Evolutionary conservation across 2,113 vertebrate genomes (phyloP), one percentile per base, ranked within the genome.

Genomic region (Acrocephalus kingi): DNA sequence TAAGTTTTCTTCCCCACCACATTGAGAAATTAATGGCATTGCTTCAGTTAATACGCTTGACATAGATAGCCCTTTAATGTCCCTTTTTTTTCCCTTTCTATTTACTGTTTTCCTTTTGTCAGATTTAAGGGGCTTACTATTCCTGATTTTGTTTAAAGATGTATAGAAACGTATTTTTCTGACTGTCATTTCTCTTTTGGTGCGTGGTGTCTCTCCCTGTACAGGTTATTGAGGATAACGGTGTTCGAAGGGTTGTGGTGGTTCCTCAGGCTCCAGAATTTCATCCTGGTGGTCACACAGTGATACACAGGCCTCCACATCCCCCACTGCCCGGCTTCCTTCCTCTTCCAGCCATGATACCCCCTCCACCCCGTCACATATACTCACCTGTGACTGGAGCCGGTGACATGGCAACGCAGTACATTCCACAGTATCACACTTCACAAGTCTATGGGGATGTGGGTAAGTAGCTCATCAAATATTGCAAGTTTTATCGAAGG

Each of bases 201-300:
- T 59, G 15, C 0, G 0, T 48, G 79, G 15, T 72, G 22, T 95
- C 88, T 94, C 45, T 91, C 78, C 10, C 37, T 69, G 61, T 93
- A 28, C 95, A 99, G 99, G 99, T 99, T 97, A 99, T 99, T 95
- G 99, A 99, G 97, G 99, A 99, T 96, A 99, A 99, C 43, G 99
- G 99, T 94, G 99, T 99, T 96, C 98, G 99, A 91, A 98, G 99
- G 97, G 99, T 99, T 95, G 98, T 99, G 98, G 99, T 99, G 96
- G 98, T 99, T 98, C 99, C 99, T 96, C 99, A 99, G 97, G 97
- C 98, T 95, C 98, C 99, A 94, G 99, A 99, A 93, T 99, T 99
- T 97, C 99, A 99, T 97, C 99, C 99, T 64, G 98, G 98, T 87
- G 98, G 98, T 74, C 99, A 99, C 90, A 97, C 99, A 69, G 99